These are phyloP conservation scores for Danio aesculapii DNA, from an alignment of 2,797 vertebrate genomes.

Conservation along the genomic window DNA sequence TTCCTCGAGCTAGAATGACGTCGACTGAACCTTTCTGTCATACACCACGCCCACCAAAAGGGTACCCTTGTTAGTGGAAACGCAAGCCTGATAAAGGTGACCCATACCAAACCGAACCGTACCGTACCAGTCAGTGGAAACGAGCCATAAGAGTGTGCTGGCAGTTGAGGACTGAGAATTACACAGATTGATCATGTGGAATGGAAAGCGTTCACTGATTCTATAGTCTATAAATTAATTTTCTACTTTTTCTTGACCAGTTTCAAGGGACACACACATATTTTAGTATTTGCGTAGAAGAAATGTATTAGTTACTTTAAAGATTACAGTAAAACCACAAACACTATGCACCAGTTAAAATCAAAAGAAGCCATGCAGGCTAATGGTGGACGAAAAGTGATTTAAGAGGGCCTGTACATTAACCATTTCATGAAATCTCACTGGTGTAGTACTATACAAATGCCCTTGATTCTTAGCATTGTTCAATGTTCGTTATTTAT, in stretches of 20 bases:
- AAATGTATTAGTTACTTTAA: not conserved
- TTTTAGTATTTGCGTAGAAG: constrained; percentile 14
- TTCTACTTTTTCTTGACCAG: constrained; percentile 37
- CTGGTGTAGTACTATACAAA: not conserved
- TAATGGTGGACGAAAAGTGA: not conserved
- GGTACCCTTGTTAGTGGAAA: too few relatives aligned
- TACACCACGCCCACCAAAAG: too few relatives aligned
- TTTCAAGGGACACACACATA: constrained; percentile 1
- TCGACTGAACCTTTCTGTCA: too few relatives aligned
- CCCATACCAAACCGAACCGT: too few relatives aligned
- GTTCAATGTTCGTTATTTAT: not conserved
- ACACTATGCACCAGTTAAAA: not conserved
- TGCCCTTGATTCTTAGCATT: not conserved
- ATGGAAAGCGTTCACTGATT: constrained; percentile 30
- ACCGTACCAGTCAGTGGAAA: too few relatives aligned
- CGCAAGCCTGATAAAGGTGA: too few relatives aligned
- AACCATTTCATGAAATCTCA: not conserved
- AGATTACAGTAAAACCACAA: not conserved
- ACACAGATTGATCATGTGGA: not conserved
- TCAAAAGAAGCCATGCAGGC: not conserved
- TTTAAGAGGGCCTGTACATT: not conserved
- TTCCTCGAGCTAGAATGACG: too few relatives aligned
- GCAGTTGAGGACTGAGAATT: not conserved
- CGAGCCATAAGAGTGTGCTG: too few relatives aligned
- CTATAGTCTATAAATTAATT: constrained; percentile 14